Conservation (phyloP, 2,888 invertebrate genomes). For the Enchytraeus crypticus region DNA sequence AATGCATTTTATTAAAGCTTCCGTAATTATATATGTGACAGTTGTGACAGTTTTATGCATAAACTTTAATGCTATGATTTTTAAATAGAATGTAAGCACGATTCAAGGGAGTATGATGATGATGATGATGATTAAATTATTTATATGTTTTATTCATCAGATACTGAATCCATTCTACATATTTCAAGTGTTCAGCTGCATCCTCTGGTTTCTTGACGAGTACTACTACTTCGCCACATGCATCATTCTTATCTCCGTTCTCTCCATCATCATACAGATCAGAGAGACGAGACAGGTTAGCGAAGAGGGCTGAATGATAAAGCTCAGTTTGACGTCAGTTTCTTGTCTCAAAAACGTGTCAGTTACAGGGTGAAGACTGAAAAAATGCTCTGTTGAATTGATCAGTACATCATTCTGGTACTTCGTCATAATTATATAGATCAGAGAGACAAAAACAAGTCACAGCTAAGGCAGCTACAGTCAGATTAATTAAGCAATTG, state of each 20-base stretch:
- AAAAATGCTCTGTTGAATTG: neutral
- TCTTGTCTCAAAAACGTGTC: neutral
- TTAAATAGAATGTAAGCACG: neutral
- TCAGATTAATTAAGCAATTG: no score
- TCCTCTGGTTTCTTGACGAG: conserved; percentile 78
- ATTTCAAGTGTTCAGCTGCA: conserved; percentile 77
- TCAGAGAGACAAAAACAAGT: no score
- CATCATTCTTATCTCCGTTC: conserved; percentile 72
- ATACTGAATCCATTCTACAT: conserved; percentile 85
- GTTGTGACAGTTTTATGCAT: neutral
- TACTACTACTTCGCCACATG: conserved; percentile 83
- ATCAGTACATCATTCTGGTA: no score
- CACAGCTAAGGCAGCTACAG: no score
- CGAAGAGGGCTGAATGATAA: no score
- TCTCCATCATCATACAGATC: conserved; percentile 68
- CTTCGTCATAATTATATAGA: no score
- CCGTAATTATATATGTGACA: neutral
- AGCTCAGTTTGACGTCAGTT: no score
- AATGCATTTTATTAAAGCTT: neutral
- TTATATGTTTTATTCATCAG: no score
- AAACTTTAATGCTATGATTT: neutral
- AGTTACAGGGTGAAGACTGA: neutral
- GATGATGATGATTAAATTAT: no score
- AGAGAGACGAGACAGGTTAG: conserved; percentile 37
- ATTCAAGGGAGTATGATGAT: no score